Percentiles rank a stretch among this genome's conserved stretches.
Conservation (phyloP, 2,888 invertebrate genomes). For the Plusia festucae region DNA sequence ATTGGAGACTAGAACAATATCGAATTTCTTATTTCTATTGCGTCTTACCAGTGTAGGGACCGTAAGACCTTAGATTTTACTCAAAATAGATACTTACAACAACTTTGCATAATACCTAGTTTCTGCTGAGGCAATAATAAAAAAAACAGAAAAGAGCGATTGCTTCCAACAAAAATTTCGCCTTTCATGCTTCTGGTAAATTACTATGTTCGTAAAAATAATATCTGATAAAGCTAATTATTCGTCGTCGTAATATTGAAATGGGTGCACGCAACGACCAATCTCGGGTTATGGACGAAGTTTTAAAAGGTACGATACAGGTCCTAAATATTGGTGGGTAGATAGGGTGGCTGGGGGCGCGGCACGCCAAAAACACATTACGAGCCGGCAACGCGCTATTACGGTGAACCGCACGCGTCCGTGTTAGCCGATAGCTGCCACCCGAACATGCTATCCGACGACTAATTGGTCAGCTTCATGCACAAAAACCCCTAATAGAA, state of each 20-base stretch:
- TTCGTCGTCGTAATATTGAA: constrained; percentile 80
- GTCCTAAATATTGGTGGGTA: constrained; percentile 81
- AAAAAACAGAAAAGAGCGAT: constrained; percentile 54
- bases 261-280: constrained; percentile 82
- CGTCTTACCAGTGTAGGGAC: background rate
- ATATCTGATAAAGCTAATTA: constrained; percentile 84
- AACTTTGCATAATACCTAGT: constrained; percentile 11
- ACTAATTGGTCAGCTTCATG: constrained; percentile 85
- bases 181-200: constrained; percentile 79
- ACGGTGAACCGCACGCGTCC: constrained; percentile 85
- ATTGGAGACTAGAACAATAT: constrained; percentile 61
- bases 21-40: constrained; percentile 63
- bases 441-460: constrained; percentile 83
- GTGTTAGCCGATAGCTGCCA: constrained; percentile 79
- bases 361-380: constrained; percentile 88
- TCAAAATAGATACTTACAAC: background rate
- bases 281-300: constrained; percentile 80
- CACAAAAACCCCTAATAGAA: constrained; percentile 83
- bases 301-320: constrained; percentile 80
- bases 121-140: constrained; percentile 29
- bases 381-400: constrained; percentile 82
- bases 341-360: constrained; percentile 81
- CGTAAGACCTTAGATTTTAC: constrained; percentile 7
- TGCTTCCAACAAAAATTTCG: constrained; percentile 67
- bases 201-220: constrained; percentile 79